These are phyloP conservation scores for Siniperca scherzeri DNA, from an alignment of 2,797 vertebrate genomes.

Conservation along the genomic window DNA sequence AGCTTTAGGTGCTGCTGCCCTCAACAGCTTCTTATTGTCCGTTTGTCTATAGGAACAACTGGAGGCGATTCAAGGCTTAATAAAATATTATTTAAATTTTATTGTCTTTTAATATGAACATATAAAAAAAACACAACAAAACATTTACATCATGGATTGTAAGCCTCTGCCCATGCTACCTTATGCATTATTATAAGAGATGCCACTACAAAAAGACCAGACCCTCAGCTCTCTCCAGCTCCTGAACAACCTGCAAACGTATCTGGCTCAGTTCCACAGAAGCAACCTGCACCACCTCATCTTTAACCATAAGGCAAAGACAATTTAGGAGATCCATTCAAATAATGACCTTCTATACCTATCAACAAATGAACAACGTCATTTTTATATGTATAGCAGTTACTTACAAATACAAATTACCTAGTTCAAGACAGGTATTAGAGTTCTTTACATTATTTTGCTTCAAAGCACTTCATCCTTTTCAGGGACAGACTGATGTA, in stretches of 20 bases:
- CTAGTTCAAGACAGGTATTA: conserved; percentile 54
- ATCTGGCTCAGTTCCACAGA: conserved; percentile 78
- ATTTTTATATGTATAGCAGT: conserved; percentile 63
- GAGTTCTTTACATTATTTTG: conserved; percentile 63
- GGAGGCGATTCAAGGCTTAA: conserved; percentile 87
- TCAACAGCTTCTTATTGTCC: conserved; percentile 65
- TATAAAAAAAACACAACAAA: conserved; percentile 87
- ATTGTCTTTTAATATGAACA: conserved; percentile 91
- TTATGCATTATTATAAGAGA: conserved; percentile 83
- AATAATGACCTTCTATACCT: conserved; percentile 66
- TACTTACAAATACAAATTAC: conserved; percentile 70
- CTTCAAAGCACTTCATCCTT: conserved; percentile 55
- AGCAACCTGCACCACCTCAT: conserved; percentile 65
- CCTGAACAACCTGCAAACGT: conserved; percentile 74
- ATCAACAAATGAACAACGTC: conserved; percentile 62
- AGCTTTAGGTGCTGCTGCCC: conserved; percentile 67
- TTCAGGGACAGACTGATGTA: conserved; percentile 45
- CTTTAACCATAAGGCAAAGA: conserved; percentile 61
- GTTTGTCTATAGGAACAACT: conserved; percentile 80
- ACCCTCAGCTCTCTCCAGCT: conserved; percentile 68
- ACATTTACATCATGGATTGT: conserved; percentile 88
- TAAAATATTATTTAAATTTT: conserved; percentile 91
- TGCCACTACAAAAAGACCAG: conserved; percentile 75
- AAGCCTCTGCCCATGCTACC: conserved; percentile 88
- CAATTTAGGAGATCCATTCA: conserved; percentile 57